Evolutionary conservation across 2,888 invertebrate genomes (phyloP).

Genomic region (Drosophila pseudotakahashii): DNA sequence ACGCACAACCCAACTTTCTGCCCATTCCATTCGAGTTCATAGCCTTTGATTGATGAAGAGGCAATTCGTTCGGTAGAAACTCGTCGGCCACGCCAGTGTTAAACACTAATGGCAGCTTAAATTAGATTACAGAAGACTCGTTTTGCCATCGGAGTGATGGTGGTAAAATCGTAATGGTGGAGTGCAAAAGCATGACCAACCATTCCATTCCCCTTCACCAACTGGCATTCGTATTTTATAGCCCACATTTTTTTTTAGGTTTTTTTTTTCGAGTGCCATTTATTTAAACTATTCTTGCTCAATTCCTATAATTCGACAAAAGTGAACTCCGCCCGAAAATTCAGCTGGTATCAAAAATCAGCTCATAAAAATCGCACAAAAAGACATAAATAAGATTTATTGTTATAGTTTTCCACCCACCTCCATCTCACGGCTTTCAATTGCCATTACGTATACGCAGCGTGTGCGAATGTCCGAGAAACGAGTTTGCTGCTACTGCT

Average conservation of each 20-base stretch:
- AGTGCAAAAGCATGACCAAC: slow-evolving; percentile 66
- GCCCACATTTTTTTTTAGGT: slow-evolving; percentile 38
- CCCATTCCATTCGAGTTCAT: slow-evolving; percentile 24
- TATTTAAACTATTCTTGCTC: slow-evolving; percentile 72
- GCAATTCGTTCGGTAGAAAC: slow-evolving; percentile 33
- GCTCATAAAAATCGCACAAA: slow-evolving; percentile 78
- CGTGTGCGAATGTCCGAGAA: slow-evolving; percentile 32
- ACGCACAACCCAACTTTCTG: slow-evolving; percentile 25
- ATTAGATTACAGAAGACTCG: slow-evolving; percentile 67
- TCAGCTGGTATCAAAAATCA: slow-evolving; percentile 61
- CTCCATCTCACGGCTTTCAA: slow-evolving; percentile 17
- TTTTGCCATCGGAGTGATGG: not conserved
- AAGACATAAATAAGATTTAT: slow-evolving; percentile 76
- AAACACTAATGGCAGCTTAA: slow-evolving; percentile 79
- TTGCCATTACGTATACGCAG: slow-evolving; percentile 61
- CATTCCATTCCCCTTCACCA: slow-evolving; percentile 8
- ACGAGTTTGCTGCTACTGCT: slow-evolving; percentile 14
- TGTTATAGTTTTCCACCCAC: slow-evolving; percentile 58
- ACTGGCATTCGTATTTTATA: slow-evolving; percentile 66
- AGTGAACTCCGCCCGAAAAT: slow-evolving; percentile 25
- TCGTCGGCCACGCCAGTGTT: slow-evolving; percentile 55
- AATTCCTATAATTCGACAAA: slow-evolving; percentile 25
- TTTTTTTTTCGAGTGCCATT: slow-evolving; percentile 41
- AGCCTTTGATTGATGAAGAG: slow-evolving; percentile 74
- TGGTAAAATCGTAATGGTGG: not conserved